phyloP scores from a whole-genome alignment of 2,113 vertebrate genomes.

The Ptyas mucosa region DNA sequence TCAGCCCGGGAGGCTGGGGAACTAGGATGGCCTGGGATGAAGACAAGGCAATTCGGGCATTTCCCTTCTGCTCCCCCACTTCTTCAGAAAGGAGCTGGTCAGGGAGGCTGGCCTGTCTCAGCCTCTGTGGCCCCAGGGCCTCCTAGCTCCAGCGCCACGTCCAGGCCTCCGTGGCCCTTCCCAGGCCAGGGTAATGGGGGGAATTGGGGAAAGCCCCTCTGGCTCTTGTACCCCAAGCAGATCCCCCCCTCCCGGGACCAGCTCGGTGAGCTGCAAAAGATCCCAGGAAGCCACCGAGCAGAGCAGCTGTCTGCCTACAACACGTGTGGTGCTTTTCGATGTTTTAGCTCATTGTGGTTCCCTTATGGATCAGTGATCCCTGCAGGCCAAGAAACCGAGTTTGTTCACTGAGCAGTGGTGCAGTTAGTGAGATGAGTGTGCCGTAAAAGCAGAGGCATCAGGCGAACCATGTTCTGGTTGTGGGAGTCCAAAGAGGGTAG shows the following conservation, averaged over 20 bases:
- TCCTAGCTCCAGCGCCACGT: not conserved
- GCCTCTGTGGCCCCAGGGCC: not conserved
- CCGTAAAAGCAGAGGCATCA: not conserved
- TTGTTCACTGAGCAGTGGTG: not conserved
- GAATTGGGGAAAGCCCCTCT: not conserved
- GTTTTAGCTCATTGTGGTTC: not conserved
- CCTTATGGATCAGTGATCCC: not conserved
- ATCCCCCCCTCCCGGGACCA: not conserved
- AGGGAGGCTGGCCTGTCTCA: not conserved
- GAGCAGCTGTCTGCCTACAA: not conserved
- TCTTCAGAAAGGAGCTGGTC: not conserved
- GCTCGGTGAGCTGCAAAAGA: not conserved
- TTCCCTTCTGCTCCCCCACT: not conserved
- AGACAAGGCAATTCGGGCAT: not conserved
- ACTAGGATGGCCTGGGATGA: not conserved
- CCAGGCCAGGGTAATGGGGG: not conserved
- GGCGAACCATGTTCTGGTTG: not conserved
- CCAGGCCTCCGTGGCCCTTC: not conserved
- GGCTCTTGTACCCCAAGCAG: not conserved
- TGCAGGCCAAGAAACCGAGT: not conserved
- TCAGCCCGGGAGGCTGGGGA: not conserved
- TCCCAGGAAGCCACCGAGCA: not conserved
- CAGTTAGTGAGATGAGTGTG: not conserved
- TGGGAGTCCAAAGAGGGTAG: too few relatives aligned
- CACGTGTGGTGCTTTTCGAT: not conserved